Conservation (phyloP, 1,140 invertebrate species). For the Phymorhynchus buccinoides region DNA sequence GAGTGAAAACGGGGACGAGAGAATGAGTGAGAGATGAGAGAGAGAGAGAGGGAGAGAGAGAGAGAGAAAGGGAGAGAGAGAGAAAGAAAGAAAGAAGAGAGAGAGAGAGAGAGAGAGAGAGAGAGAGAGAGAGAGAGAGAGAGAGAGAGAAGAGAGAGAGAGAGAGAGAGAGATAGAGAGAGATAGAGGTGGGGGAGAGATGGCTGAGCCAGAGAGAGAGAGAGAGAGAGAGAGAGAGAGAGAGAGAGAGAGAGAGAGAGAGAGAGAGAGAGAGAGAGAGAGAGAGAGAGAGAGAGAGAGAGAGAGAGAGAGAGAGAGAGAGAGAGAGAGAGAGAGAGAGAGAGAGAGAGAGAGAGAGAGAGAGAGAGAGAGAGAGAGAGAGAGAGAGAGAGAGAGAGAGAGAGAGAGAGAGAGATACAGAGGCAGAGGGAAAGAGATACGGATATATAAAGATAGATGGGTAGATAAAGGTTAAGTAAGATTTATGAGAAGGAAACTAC, state of each 20-base stretch:
- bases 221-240: neutral
- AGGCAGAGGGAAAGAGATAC: neutral
- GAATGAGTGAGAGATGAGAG: too few species aligned
- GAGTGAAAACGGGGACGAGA: too few species aligned
- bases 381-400: slow-evolving; percentile 4
- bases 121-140: neutral
- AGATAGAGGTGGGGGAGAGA: too few species aligned
- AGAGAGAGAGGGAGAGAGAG: too few species aligned
- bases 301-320: slow-evolving; percentile 14
- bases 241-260: neutral
- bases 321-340: slow-evolving; percentile 16
- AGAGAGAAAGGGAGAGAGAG: too few species aligned
- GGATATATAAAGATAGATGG: neutral
- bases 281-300: neutral
- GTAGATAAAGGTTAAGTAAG: neutral
- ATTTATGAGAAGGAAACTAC: too few species aligned
- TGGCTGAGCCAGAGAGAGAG: too few species aligned
- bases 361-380: neutral
- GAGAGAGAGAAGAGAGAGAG: neutral
- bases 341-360: too few species aligned
- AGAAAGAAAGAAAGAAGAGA: too few species aligned
- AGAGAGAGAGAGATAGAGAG: too few species aligned
- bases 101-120: too few species aligned
- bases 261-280: neutral
- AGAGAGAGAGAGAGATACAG: neutral